These are phyloP conservation scores for Sinocyclocheilus rhinocerous DNA, from an alignment of 2,113 vertebrate genomes.

Conservation along the genomic window DNA sequence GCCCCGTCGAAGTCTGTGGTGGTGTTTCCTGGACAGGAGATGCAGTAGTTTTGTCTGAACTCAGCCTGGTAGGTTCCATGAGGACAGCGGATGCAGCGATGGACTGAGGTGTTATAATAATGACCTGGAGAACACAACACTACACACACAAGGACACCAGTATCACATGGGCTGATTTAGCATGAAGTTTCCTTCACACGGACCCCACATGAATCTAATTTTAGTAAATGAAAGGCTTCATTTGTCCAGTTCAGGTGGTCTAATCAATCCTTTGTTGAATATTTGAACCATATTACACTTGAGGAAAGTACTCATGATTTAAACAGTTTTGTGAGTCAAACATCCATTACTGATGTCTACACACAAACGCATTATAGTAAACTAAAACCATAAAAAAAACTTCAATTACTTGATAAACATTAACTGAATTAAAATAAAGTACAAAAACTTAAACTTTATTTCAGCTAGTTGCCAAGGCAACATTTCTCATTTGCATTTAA, in stretches of 20 bases:
- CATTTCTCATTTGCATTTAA: too few species aligned
- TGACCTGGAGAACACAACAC: constrained; percentile 96
- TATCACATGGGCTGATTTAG: constrained; percentile 4
- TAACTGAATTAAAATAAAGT: too few species aligned
- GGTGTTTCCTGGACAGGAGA: constrained; percentile 93
- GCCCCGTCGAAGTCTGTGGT: constrained; percentile 76
- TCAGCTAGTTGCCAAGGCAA: too few species aligned
- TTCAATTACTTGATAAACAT: too few species aligned
- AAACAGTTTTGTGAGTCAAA: too few species aligned
- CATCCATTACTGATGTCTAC: too few species aligned
- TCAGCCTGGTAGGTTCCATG: constrained; percentile 94
- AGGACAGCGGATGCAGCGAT: constrained; percentile 94
- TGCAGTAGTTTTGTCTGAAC: constrained; percentile 96
- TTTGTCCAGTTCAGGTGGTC: neutral
- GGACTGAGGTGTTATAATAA: constrained; percentile 94
- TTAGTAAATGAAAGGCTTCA: neutral
- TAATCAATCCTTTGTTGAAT: neutral
- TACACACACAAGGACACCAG: constrained; percentile 64
- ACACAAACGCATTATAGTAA: too few species aligned
- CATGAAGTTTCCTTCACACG: neutral
- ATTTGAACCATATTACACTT: too few species aligned
- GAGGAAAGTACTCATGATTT: too few species aligned
- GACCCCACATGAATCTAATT: neutral
- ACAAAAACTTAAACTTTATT: too few species aligned
- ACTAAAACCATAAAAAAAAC: too few species aligned